phyloP scores from a whole-genome alignment of 2,113 vertebrate species.

The Carassius gibelio region DNA sequence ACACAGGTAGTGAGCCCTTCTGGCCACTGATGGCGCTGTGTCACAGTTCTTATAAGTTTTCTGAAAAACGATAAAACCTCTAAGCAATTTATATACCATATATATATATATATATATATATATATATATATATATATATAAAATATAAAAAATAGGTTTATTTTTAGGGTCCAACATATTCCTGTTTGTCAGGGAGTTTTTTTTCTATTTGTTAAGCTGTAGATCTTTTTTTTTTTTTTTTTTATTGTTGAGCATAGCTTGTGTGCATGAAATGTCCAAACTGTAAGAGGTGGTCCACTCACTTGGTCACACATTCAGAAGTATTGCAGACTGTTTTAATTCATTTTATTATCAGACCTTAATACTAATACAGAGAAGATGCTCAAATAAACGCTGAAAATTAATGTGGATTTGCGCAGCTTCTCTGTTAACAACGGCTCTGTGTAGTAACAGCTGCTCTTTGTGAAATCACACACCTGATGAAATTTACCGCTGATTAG shows the following conservation, averaged over 20 bases:
- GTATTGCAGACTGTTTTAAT: constrained; percentile 25
- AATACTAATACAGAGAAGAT: background rate
- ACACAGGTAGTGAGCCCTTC: constrained; percentile 90
- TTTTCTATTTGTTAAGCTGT: constrained; percentile 14
- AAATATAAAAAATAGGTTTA: no score
- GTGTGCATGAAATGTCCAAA: constrained; percentile 11
- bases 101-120: no score
- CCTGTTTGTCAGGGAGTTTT: constrained; percentile 5
- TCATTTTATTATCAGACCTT: constrained; percentile 3
- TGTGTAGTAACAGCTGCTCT: no score
- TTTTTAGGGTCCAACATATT: no score
- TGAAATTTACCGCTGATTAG: no score
- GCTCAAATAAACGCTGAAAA: no score
- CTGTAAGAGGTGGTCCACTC: background rate
- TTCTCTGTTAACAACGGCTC: no score
- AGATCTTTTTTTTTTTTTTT: background rate
- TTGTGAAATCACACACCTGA: no score
- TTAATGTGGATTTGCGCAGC: no score
- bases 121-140: no score
- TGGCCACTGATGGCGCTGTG: constrained; percentile 70
- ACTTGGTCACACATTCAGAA: constrained; percentile 5
- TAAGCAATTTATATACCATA: constrained; percentile 9
- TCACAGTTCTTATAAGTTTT: constrained; percentile 28
- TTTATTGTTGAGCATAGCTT: background rate
- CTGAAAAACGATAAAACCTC: constrained; percentile 55